Base-by-base conservation (phyloP, 2,888 invertebrate species). In the Eurytoma californica region DNA sequence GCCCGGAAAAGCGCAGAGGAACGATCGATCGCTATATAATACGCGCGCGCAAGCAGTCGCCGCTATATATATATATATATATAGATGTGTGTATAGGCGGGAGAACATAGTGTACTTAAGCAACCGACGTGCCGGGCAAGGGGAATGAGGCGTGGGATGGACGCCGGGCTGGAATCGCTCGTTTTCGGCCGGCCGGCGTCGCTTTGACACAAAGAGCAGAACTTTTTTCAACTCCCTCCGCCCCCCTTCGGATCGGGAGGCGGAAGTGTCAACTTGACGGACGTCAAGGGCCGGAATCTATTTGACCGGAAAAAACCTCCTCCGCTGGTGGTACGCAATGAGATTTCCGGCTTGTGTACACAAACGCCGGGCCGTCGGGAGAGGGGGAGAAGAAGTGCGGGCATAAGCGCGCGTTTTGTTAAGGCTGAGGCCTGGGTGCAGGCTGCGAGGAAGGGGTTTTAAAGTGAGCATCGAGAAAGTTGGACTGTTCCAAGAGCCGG, bases 21-120 rank as follows among this genome's bases (percentile, higher is more conserved):
- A 57, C 65, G 58, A 74, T 74, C 73, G 73, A 74, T 74, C 66
- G 73, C 73, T 58, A 66, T 74, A 66, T 66, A 58, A 66, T 66
- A 66, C 58, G 47, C 39, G 72, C 28, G 47, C 47, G 53, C 18
- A 24, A 57, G 58, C 49, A 3, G 16, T 2, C 13, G 30, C 30
- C 58, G 60, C 39, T 47, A 16, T 20, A 65, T 39, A 30, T 63
- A 63, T 63, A 30, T 30, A 30, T n/a, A n/a, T n/a, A 24, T 24
- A 39, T 63, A 39, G 9, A 30, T 39, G 39, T 63, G 55, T n/a
- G 14, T 69, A 69, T 69, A 69, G 30, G 24, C 20, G 28, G n/a
- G 60, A 47, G 51, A 73, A 55, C 28, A 55, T 53, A 70, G 69
- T 76, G 63, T 76, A 63, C 63, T 76, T 70, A 70, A 55, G 76